Percentiles rank a stretch among this genome's conserved stretches.
These are phyloP conservation scores for Pampus argenteus DNA, from an alignment of 2,797 vertebrate species.

Conservation along the genomic window DNA sequence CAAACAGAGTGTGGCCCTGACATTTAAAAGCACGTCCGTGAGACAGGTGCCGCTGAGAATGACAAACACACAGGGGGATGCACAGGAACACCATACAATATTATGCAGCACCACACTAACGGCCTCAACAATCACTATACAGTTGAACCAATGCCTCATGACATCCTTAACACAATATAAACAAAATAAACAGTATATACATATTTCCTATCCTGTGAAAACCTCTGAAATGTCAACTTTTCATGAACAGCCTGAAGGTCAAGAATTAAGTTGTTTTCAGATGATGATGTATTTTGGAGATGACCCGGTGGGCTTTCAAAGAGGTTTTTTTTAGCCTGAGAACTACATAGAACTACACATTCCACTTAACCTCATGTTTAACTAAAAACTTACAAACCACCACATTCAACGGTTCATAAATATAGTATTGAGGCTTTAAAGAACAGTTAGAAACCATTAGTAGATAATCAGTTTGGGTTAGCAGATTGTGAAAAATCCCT, in stretches of 20 bases:
- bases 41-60: constrained; percentile 12
- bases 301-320: not conserved
- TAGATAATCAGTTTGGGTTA: not conserved
- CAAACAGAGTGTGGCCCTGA: constrained; percentile 12
- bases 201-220: constrained; percentile 11
- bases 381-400: not conserved
- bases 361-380: not conserved
- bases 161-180: constrained; percentile 6
- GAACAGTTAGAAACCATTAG: not conserved
- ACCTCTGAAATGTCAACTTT: constrained; percentile 18
- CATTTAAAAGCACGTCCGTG: constrained; percentile 40
- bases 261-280: constrained; percentile 14
- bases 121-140: not conserved
- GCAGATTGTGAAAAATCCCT: not conserved
- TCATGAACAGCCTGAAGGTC: constrained; percentile 15
- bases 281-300: not conserved
- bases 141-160: not conserved
- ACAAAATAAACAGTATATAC: constrained; percentile 7
- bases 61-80: not conserved
- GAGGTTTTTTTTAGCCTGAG: not conserved
- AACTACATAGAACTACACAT: not conserved
- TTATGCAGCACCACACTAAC: not conserved
- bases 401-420: not conserved
- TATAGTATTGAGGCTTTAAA: not conserved
- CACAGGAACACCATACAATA: not conserved